Evolutionary conservation across 2,113 vertebrate species (phyloP).

Genomic region (Tragelaphus strepsiceros): DNA sequence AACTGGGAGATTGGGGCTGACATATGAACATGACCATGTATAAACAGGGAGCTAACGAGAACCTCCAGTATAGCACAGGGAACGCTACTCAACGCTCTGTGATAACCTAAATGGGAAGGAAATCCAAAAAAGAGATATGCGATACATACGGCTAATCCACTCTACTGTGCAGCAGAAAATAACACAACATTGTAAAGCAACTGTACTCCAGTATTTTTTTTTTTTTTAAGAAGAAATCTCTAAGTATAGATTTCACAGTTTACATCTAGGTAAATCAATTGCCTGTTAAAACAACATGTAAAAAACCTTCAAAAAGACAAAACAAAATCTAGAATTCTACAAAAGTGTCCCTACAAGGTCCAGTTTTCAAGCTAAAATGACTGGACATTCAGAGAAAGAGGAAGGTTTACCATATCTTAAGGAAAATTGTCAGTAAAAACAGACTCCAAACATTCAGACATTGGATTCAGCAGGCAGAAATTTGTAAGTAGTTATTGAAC

Average conservation of each 20-base stretch:
- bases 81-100: fast-evolving
- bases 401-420: neutral
- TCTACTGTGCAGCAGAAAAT: neutral
- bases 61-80: neutral
- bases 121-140: neutral
- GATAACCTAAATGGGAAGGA: neutral
- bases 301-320: neutral
- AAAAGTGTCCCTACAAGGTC: too few relatives aligned
- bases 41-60: neutral
- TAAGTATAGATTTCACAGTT: neutral
- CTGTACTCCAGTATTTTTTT: neutral
- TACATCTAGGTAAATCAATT: neutral
- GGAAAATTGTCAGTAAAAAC: neutral
- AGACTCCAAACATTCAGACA: too few relatives aligned
- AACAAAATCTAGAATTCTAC: neutral
- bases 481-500: neutral
- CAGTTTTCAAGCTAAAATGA: neutral
- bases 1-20: neutral
- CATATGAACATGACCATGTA: fast-evolving
- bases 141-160: neutral
- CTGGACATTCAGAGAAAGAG: neutral
- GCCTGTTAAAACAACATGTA: neutral
- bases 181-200: neutral
- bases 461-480: neutral
- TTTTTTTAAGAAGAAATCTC: neutral